A percentile compares a stretch with the other conserved stretches of the same genome.
phyloP scores from a whole-genome alignment of 2,888 invertebrate species.

The Rhopalosiphum nymphaeae region DNA sequence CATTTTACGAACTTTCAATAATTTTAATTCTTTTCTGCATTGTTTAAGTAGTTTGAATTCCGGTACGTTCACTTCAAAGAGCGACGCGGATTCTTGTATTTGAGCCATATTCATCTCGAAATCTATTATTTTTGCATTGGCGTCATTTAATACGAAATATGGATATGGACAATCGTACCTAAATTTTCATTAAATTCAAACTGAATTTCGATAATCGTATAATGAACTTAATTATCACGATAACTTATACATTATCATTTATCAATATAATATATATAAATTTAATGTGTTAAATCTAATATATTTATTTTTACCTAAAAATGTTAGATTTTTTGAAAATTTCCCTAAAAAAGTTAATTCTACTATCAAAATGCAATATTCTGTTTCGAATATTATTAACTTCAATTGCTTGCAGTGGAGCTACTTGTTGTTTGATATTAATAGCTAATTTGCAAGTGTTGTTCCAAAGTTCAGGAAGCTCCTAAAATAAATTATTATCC shows the following conservation, averaged over 20 bases:
- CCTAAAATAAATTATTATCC: slow-evolving; percentile 73
- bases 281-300: neutral
- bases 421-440: slow-evolving; percentile 93
- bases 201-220: neutral
- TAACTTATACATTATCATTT: neutral
- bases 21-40: slow-evolving; percentile 89
- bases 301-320: slow-evolving; percentile 69
- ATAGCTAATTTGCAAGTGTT: slow-evolving; percentile 92
- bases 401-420: slow-evolving; percentile 94
- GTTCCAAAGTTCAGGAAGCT: slow-evolving; percentile 95
- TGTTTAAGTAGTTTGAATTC: slow-evolving; percentile 94
- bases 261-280: neutral
- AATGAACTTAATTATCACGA: neutral
- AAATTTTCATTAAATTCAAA: slow-evolving; percentile 68
- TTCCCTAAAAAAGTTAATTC: slow-evolving; percentile 88
- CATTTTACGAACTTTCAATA: slow-evolving; percentile 79
- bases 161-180: slow-evolving; percentile 82
- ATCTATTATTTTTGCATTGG: slow-evolving; percentile 82
- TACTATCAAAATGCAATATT: slow-evolving; percentile 86
- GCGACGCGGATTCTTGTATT: slow-evolving; percentile 89
- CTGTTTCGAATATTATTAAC: slow-evolving; percentile 91
- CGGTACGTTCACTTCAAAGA: slow-evolving; percentile 95
- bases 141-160: slow-evolving; percentile 82
- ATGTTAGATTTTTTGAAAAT: slow-evolving; percentile 78
- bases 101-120: slow-evolving; percentile 88